These are phyloP conservation scores for Oscheius myriophilus DNA, from an alignment of 2,888 invertebrate genomes.

Conservation along the genomic window DNA sequence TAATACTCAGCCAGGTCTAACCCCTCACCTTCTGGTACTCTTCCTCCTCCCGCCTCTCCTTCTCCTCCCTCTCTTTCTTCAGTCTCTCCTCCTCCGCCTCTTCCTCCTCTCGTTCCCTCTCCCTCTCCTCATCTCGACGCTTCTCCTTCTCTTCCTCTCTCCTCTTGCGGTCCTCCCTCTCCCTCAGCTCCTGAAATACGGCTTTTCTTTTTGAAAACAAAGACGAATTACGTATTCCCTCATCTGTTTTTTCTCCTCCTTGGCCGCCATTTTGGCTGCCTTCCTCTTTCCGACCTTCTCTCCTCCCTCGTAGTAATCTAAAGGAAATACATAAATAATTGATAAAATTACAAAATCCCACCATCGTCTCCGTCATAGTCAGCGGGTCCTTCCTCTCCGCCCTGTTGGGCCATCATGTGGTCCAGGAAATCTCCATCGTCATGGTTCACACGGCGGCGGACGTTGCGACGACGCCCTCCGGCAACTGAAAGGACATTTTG, in stretches of 20 bases:
- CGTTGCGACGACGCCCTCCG: slow-evolving; percentile 48
- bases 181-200: slow-evolving; percentile 55
- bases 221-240: slow-evolving; percentile 58
- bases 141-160: slow-evolving; percentile 62
- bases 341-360: background rate
- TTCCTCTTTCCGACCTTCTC: slow-evolving; percentile 69
- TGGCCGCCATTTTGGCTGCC: slow-evolving; percentile 67
- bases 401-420: slow-evolving; percentile 44
- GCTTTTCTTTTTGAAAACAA: background rate
- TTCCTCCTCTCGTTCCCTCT: slow-evolving; percentile 51
- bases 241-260: slow-evolving; percentile 64
- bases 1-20: background rate
- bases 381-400: slow-evolving; percentile 27
- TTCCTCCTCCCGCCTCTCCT: slow-evolving; percentile 64
- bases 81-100: slow-evolving; percentile 55
- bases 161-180: slow-evolving; percentile 66
- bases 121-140: slow-evolving; percentile 58
- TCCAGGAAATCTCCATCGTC: slow-evolving; percentile 47
- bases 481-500: slow-evolving; percentile 41
- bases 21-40: slow-evolving; percentile 64
- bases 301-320: slow-evolving; percentile 26
- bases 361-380: slow-evolving; percentile 28
- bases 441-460: slow-evolving; percentile 49
- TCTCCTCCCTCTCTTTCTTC: slow-evolving; percentile 63
- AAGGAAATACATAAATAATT: slow-evolving; percentile 16